A percentile compares a stretch with the other conserved stretches of the same genome.
phyloP scores from a whole-genome alignment of 2,113 vertebrate species.

The Thamnophis sirtalis region DNA sequence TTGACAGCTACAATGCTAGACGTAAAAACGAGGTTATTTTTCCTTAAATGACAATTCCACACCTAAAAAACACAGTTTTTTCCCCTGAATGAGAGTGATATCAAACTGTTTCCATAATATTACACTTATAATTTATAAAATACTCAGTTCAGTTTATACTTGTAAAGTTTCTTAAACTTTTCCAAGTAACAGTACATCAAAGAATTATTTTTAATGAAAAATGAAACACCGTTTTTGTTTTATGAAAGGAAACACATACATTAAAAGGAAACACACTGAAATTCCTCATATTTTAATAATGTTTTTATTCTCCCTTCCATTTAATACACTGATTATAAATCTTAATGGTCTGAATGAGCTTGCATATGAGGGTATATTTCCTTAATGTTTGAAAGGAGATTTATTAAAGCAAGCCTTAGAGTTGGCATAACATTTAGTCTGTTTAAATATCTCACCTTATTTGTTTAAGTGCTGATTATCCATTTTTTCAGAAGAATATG shows the following conservation, averaged over 20 bases:
- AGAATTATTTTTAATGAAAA: background rate
- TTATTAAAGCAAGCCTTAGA: background rate
- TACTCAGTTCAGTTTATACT: background rate
- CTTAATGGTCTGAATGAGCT: background rate
- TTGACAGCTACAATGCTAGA: constrained; percentile 31
- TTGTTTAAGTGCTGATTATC: background rate
- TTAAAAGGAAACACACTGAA: background rate
- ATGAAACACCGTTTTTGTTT: background rate
- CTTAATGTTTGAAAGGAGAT: background rate
- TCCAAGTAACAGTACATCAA: background rate
- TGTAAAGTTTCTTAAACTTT: background rate
- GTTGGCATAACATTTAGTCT: background rate
- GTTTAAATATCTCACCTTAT: background rate
- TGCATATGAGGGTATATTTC: background rate
- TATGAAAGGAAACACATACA: background rate
- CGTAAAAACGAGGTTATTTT: background rate
- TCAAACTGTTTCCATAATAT: background rate
- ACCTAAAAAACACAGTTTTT: constrained; percentile 24
- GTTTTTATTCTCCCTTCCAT: background rate
- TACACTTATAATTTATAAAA: background rate
- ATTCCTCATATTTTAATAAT: background rate
- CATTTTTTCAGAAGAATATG: background rate
- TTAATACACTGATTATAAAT: background rate
- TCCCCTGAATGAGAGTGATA: constrained; percentile 1
- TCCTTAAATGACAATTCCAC: background rate